Base-by-base conservation (phyloP, 2,888 invertebrate genomes). In the Eupithecia tripunctaria region DNA sequence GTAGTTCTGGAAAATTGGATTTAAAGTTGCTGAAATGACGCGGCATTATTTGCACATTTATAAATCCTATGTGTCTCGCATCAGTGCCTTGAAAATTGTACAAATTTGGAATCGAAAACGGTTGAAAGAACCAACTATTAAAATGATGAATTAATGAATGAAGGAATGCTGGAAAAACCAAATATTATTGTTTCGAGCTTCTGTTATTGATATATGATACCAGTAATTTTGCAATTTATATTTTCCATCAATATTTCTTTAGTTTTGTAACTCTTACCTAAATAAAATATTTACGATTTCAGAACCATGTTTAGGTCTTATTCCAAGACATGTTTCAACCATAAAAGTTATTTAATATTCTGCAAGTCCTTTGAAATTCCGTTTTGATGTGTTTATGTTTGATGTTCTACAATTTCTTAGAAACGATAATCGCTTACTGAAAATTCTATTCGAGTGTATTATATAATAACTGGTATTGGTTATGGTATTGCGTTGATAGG, bases 301-400 rank as follows among this genome's bases (percentile, higher is more conserved):
- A 25, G 14, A 25, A 56, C 3, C 25, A 14, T n/a, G 6, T 8
- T 43, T 8, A 8, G 15, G 18, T 18, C 43, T 43, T 1, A n/a
- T 60, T 60, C 32, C 3, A n/a, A 36, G n/a, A 63, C 64, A 21
- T 38, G 21, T n/a, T 63, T 63, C n/a, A 63, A 36, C 36, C 32
- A 36, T 32, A n/a, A 63, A 63, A 36, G n/a, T 63, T 18, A 62
- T 38, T 63, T 38, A 64, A 64, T 41, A 21, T 21, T 15, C 18
- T 63, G 36, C 63, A 21, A 64, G 21, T 25, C 8, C 64, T 64
- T 38, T 38, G 64, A 64, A 64, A 41, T 64, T 41, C 7, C 10
- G 14, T 25, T 64, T 36, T 7, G 21, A 64, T 25, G 38, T 64
- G 8, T 64, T 15, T 14, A 38, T 36, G 4, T 64, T 38, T 38